These are phyloP conservation scores for Semaprochilodus insignis DNA, from an alignment of 2,797 vertebrate species.

Conservation along the genomic window DNA sequence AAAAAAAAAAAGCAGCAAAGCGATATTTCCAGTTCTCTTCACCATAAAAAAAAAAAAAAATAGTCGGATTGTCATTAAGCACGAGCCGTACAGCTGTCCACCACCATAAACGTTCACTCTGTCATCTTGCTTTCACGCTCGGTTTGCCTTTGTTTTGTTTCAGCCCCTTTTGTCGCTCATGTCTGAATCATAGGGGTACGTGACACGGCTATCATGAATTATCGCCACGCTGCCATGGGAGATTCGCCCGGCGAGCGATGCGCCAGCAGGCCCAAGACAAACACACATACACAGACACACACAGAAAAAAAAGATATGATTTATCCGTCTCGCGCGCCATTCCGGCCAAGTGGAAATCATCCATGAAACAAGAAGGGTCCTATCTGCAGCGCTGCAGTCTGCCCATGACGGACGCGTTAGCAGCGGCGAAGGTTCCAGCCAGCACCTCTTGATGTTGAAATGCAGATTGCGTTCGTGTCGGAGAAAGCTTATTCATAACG, in stretches of 20 bases:
- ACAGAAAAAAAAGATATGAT: constrained; percentile 54
- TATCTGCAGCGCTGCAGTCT: constrained; percentile 64
- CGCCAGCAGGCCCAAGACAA: constrained; percentile 68
- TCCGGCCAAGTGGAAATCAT: constrained; percentile 65
- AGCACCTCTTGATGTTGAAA: constrained; percentile 18
- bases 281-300: background rate
- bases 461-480: constrained; percentile 22
- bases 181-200: constrained; percentile 72
- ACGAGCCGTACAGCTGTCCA: constrained; percentile 70
- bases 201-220: constrained; percentile 74
- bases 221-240: constrained; percentile 73
- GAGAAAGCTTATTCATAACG: background rate
- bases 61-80: constrained; percentile 68
- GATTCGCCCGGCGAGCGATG: constrained; percentile 76
- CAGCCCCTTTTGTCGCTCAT: constrained; percentile 69
- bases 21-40: constrained; percentile 73
- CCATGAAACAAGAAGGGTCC: constrained; percentile 65
- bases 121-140: constrained; percentile 76
- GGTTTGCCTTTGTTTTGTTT: constrained; percentile 74
- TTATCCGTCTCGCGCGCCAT: constrained; percentile 63
- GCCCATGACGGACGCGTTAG: constrained; percentile 53
- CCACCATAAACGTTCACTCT: constrained; percentile 74
- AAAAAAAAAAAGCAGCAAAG: constrained; percentile 66
- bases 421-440: constrained; percentile 17
- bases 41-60: constrained; percentile 49